phyloP scores from a whole-genome alignment of 2,888 invertebrate species.

The Rhynchonema sp. region DNA sequence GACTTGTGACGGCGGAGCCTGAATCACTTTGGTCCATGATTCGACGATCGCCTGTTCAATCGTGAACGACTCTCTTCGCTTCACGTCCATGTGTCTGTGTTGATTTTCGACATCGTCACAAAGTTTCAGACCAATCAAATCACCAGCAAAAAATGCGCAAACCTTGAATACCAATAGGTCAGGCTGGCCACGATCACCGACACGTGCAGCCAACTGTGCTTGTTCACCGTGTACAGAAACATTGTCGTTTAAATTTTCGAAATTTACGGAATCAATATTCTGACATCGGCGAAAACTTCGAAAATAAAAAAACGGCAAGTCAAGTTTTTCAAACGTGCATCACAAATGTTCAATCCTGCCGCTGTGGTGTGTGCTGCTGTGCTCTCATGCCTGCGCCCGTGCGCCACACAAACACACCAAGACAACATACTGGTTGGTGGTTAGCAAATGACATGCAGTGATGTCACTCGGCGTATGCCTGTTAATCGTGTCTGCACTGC shows the following conservation, averaged over 20 bases:
- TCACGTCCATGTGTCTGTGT: background rate
- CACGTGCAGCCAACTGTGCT: background rate
- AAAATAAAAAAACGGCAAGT: background rate
- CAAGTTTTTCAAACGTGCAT: background rate
- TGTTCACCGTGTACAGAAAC: background rate
- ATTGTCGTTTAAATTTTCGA: background rate
- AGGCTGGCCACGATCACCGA: background rate
- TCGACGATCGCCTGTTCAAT: conserved; percentile 16
- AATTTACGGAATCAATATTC: background rate
- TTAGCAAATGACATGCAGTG: too few relatives aligned
- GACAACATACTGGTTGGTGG: too few relatives aligned
- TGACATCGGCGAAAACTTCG: too few relatives aligned
- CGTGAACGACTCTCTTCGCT: background rate
- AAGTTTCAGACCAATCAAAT: too few relatives aligned
- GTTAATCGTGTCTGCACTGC: too few relatives aligned
- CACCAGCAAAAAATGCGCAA: too few relatives aligned
- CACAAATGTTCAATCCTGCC: too few relatives aligned
- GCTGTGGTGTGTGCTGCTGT: too few relatives aligned
- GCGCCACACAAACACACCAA: too few relatives aligned
- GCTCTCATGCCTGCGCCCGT: too few relatives aligned
- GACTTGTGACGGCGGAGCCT: conserved; percentile 19
- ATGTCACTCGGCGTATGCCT: too few relatives aligned
- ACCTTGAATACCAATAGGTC: background rate
- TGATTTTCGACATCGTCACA: too few relatives aligned
- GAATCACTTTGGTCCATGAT: conserved; percentile 21